Evolutionary conservation across 2,113 vertebrate species (phyloP), one percentile per base, ranked within the genome.

Genomic region (Phoenicopterus ruber): DNA sequence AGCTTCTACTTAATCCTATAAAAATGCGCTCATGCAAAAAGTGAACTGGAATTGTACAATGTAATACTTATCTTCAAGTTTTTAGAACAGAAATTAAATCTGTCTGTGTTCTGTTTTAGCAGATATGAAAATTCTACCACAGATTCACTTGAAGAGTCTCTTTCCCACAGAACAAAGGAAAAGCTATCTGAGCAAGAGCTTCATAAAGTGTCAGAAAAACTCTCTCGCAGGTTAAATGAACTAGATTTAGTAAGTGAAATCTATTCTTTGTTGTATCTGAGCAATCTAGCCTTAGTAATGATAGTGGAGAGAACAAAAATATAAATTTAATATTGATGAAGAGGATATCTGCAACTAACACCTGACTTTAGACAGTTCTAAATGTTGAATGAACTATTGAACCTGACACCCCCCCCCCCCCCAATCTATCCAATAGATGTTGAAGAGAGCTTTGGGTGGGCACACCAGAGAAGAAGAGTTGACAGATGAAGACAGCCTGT

Each of bases 171-270:
- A 94, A 98, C 96, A 67, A 98, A 96, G 88, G 98, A 98, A 93
- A 97, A 94, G 54, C 57, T 98, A 22, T 97, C 98, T 2, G 98
- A 99, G 73, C 94, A 98, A 93, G 98, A 99, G 93, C 97, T 99
- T 69, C 98, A 98, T 5, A 85, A 98, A 73, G 98, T 98, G 81
- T 99, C 99, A 5, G 98, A 99, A 94, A 99, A 99, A 38, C 98
- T 99, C 18, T 98, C 98, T 42, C 97, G 81, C 40, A 97, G 98
- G n/a, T 98, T 99, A 32, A 98, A 98, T 36, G 99, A 99, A 94
- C 97, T 99, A 1, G 98, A 99, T 93, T 92, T 94, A 96, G 99
- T 99, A 96, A 97, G 98, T 98, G 40, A 78, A 67, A 55, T 36
- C 54, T 44, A 8, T 20, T 78, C 21, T 61, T 67, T 76, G 32